These are phyloP conservation scores for Pterostichus niger DNA, from an alignment of 2,888 invertebrate species.

Conservation along the genomic window DNA sequence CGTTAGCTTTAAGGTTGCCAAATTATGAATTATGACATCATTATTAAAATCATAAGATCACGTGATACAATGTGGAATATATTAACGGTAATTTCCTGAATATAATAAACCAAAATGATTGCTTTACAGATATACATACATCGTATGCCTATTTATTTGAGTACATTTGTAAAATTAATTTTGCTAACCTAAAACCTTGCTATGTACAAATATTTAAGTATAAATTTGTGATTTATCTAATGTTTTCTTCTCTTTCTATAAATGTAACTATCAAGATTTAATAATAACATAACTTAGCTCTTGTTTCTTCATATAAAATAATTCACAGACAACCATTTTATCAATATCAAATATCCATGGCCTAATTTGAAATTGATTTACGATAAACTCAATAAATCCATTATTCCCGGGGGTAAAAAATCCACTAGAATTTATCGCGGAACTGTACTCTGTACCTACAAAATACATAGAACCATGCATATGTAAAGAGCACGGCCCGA, in stretches of 20 bases:
- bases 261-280: too few species aligned
- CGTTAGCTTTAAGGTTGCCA: background rate
- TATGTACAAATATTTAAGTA: too few species aligned
- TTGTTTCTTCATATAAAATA: background rate
- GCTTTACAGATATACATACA: background rate
- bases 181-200: too few species aligned
- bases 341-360: constrained; percentile 35
- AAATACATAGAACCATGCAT: background rate
- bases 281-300: too few species aligned
- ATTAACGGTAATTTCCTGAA: constrained; percentile 30
- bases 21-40: constrained; percentile 46
- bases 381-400: constrained; percentile 23
- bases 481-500: constrained; percentile 5
- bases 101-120: constrained; percentile 18
- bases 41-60: constrained; percentile 45
- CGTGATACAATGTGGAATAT: constrained; percentile 19
- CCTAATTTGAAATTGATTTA: constrained; percentile 37
- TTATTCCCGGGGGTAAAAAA: constrained; percentile 3
- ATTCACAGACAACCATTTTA: constrained; percentile 6
- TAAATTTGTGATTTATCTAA: too few species aligned
- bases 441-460: constrained; percentile 15
- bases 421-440: constrained; percentile 7
- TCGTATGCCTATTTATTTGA: background rate
- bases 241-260: too few species aligned
- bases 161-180: too few species aligned